Conservation (phyloP, 1,140 invertebrate species). For the Macrobrachium rosenbergii region DNA sequence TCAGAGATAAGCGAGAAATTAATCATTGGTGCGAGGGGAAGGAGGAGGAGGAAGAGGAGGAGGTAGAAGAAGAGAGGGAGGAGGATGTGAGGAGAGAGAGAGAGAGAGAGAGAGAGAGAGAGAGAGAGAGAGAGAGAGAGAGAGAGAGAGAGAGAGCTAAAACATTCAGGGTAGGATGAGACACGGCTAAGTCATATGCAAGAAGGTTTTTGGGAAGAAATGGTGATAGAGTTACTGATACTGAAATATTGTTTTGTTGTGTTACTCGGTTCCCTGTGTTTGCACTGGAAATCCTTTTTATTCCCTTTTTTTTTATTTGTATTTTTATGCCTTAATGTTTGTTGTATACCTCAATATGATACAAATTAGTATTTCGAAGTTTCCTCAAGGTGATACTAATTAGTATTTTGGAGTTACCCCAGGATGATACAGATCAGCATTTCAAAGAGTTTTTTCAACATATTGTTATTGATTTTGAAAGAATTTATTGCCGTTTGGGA, state of each 20-base stretch:
- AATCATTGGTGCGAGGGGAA: background rate
- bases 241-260: too few species aligned
- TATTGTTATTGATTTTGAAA: too few species aligned
- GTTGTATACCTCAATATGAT: too few species aligned
- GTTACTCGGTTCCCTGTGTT: too few species aligned
- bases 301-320: too few species aligned
- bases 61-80: slow-evolving; percentile 23
- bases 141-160: background rate
- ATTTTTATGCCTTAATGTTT: too few species aligned
- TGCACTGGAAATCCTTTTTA: too few species aligned
- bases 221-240: background rate
- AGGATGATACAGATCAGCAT: too few species aligned
- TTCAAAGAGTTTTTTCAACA: too few species aligned
- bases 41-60: background rate
- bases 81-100: background rate
- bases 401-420: too few species aligned
- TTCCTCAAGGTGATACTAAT: too few species aligned
- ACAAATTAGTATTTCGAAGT: too few species aligned
- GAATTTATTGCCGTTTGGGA: background rate
- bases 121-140: background rate
- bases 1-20: background rate
- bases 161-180: slow-evolving; percentile 57
- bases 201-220: background rate
- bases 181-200: background rate
- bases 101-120: background rate